Evolutionary conservation across 1,140 invertebrate genomes (phyloP).

Genomic region (Druon quercuslanigerum): DNA sequence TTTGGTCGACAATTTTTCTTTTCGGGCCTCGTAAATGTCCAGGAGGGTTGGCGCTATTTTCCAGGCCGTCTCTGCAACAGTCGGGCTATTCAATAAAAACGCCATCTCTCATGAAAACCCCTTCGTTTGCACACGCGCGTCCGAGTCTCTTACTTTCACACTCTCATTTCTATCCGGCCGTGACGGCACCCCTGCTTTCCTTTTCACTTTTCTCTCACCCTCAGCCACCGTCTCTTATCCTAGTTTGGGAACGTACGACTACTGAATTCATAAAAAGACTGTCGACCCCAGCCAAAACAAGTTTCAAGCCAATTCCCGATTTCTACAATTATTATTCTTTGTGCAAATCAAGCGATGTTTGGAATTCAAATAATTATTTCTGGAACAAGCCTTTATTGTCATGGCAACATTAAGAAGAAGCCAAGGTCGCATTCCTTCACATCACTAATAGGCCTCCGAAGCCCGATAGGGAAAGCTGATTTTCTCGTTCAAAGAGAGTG

Average conservation of each 20-base stretch:
- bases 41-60: slow-evolving; percentile 60
- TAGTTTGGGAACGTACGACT: slow-evolving; percentile 56
- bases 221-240: slow-evolving; percentile 52
- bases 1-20: slow-evolving; percentile 49
- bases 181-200: slow-evolving; percentile 52
- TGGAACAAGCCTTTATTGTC: not conserved
- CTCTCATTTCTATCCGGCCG: slow-evolving; percentile 49
- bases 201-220: slow-evolving; percentile 56
- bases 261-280: slow-evolving; percentile 57
- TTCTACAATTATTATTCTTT: not conserved
- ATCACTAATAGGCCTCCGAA: not conserved
- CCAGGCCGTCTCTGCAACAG: slow-evolving; percentile 56
- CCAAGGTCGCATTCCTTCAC: slow-evolving; percentile 18
- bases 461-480: slow-evolving; percentile 12
- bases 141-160: slow-evolving; percentile 42
- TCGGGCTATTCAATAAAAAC: slow-evolving; percentile 62
- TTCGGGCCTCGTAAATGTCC: slow-evolving; percentile 57
- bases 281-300: slow-evolving; percentile 31
- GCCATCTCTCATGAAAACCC: slow-evolving; percentile 59
- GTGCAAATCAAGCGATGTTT: not conserved
- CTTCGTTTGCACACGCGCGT: slow-evolving; percentile 52
- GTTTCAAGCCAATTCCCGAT: not conserved
- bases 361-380: not conserved
- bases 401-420: not conserved
- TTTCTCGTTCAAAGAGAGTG: not conserved